Evolutionary conservation across 2,888 invertebrate genomes (phyloP).

Genomic region (Lepidonotus clava): DNA sequence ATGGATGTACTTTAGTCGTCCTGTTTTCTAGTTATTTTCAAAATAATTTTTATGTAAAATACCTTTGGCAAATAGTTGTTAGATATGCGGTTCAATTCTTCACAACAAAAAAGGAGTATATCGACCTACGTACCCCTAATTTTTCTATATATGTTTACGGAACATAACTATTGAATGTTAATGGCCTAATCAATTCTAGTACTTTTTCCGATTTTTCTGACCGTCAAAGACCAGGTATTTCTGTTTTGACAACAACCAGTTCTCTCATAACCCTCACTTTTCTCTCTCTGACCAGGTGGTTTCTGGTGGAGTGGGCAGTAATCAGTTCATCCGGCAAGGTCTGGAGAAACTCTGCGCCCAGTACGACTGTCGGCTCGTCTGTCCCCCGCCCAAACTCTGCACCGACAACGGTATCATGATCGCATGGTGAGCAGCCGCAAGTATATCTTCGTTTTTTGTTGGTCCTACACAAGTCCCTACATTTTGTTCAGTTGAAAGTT

Average conservation of each 20-base stretch:
- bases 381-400: conserved; percentile 92
- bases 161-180: neutral
- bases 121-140: no score
- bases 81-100: no score
- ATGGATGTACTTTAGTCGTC: no score
- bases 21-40: no score
- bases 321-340: conserved; percentile 88
- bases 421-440: conserved; percentile 86
- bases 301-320: conserved; percentile 98
- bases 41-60: no score
- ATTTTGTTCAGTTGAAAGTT: no score
- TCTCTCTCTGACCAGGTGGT: conserved; percentile 85
- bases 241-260: no score
- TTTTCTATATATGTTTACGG: no score
- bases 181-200: neutral
- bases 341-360: conserved; percentile 86
- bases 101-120: no score
- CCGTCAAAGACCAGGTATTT: neutral
- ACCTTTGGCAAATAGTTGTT: no score
- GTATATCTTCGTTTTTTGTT: no score
- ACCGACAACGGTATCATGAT: conserved; percentile 99
- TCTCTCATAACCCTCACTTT: neutral
- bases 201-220: neutral
- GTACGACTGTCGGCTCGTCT: conserved; percentile 84
- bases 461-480: no score